Conservation (phyloP, 64 coral and sea anemone genomes). For the Platygyra sinensis region DNA sequence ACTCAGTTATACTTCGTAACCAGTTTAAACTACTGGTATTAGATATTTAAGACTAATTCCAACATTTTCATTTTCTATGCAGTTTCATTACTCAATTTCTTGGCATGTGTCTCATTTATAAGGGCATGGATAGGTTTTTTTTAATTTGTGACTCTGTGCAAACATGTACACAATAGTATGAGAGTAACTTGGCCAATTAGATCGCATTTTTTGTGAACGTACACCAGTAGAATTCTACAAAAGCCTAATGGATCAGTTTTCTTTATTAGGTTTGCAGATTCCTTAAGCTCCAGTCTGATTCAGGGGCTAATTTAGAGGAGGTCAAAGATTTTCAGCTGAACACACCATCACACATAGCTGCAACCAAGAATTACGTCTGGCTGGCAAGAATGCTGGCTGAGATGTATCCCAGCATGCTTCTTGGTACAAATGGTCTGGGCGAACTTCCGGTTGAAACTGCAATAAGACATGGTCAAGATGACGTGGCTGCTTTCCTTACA, state of each 20-base stretch:
- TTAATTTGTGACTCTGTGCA: no score
- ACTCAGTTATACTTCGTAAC: no score
- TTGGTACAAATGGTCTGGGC: slow-evolving; percentile 19
- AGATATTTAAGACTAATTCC: no score
- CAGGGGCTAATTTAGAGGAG: slow-evolving; percentile 6
- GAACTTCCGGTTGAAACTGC: slow-evolving; percentile 67
- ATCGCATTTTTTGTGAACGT: background rate
- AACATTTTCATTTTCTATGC: no score
- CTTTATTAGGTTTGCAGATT: slow-evolving; percentile 15
- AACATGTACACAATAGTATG: no score
- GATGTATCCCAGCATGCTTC: slow-evolving; percentile 39
- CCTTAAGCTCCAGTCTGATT: background rate
- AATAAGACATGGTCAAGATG: slow-evolving; percentile 34
- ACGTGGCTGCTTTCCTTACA: slow-evolving; percentile 52
- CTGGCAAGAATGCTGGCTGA: slow-evolving; percentile 17
- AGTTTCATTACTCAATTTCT: no score
- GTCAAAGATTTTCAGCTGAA: slow-evolving; percentile 17
- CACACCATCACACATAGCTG: slow-evolving; percentile 43
- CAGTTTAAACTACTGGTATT: no score
- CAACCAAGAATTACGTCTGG: slow-evolving; percentile 32
- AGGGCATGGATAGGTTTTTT: no score
- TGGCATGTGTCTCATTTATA: no score
- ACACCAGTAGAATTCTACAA: background rate
- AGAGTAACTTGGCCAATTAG: no score
- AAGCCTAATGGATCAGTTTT: background rate